A percentile compares a stretch with the other conserved stretches of the same genome.
Conservation (phyloP, 2,113 vertebrate genomes). For the Grammomys dolichurus region DNA sequence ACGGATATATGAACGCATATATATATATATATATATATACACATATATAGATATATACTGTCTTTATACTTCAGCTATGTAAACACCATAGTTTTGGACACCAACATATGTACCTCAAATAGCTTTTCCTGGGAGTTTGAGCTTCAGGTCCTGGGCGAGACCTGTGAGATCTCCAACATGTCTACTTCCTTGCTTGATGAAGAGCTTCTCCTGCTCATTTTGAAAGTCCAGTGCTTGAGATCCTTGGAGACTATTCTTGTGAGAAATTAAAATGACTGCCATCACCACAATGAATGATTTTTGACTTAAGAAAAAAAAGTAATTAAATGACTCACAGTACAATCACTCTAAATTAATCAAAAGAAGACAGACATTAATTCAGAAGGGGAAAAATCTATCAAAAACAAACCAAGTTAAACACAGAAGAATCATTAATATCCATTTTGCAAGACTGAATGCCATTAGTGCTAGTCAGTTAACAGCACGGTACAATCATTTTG, state of each 20-base stretch:
- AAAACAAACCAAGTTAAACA: constrained; percentile 80
- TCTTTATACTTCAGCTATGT: not conserved
- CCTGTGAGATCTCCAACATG: not conserved
- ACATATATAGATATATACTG: not conserved
- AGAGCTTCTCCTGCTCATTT: constrained; percentile 28
- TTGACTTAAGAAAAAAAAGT: constrained; percentile 75
- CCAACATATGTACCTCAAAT: not conserved
- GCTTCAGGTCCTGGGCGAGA: not conserved
- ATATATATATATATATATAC: not conserved
- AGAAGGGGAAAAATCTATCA: constrained; percentile 79
- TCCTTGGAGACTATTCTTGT: constrained; percentile 56
- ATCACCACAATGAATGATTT: constrained; percentile 71
- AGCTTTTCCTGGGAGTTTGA: not conserved
- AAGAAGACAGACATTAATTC: constrained; percentile 83
- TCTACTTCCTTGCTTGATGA: not conserved
- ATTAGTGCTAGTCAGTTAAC: constrained; percentile 72
- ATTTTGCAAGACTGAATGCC: constrained; percentile 78
- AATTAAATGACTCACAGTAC: constrained; percentile 82
- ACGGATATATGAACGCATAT: too few relatives aligned
- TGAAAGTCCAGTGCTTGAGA: not conserved
- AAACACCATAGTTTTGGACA: not conserved
- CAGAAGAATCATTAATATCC: constrained; percentile 82
- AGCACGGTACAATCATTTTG: constrained; percentile 39
- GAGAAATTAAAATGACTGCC: constrained; percentile 68
- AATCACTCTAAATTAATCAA: constrained; percentile 85